These are phyloP conservation scores for Amblyopsis rosae DNA, from an alignment of 2,113 vertebrate genomes.

Conservation along the genomic window DNA sequence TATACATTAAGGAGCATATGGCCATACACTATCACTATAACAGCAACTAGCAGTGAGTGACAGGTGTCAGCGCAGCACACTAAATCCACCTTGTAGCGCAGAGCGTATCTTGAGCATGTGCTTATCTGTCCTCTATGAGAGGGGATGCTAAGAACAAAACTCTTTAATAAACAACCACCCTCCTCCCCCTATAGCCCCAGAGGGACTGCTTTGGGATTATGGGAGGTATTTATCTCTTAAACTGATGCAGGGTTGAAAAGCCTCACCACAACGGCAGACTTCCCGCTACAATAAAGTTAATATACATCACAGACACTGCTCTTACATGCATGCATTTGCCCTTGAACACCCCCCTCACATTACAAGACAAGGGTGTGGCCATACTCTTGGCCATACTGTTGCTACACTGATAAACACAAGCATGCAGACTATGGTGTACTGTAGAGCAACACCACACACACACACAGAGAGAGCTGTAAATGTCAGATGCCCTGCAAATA, in stretches of 20 bases:
- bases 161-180: slow-evolving; percentile 21
- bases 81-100: slow-evolving; percentile 46
- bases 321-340: too few species aligned
- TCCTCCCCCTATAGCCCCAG: background rate
- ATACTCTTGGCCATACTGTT: too few species aligned
- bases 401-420: too few species aligned
- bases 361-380: too few species aligned
- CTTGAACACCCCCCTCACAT: too few species aligned
- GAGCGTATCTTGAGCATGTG: slow-evolving; percentile 28
- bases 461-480: slow-evolving; percentile 11
- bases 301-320: background rate
- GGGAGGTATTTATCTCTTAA: background rate
- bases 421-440: too few species aligned
- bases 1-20: slow-evolving; percentile 44
- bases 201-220: background rate
- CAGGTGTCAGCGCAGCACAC: slow-evolving; percentile 10
- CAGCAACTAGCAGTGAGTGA: slow-evolving; percentile 50
- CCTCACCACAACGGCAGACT: background rate
- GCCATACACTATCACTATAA: slow-evolving; percentile 38
- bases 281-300: background rate
- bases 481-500: slow-evolving; percentile 32
- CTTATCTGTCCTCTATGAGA: slow-evolving; percentile 29
- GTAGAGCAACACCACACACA: background rate
- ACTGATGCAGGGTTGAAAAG: too few species aligned
- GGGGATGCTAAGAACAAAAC: slow-evolving; percentile 17